Conservation (phyloP, 2,797 vertebrate genomes). For the Sebastes matsubarae region DNA sequence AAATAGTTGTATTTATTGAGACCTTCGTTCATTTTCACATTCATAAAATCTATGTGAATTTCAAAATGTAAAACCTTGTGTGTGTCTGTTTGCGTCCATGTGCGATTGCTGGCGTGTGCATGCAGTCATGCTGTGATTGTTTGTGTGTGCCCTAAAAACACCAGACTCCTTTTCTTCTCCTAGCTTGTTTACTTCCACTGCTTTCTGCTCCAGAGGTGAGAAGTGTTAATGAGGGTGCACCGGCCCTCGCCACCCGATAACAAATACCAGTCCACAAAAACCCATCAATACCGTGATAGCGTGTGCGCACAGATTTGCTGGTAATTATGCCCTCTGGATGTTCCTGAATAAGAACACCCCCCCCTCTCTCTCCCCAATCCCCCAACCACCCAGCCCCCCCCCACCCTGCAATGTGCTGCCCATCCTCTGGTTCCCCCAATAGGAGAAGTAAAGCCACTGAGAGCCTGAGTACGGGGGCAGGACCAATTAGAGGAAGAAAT, state of each 20-base stretch:
- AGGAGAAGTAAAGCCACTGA: constrained; percentile 35
- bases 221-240: constrained; percentile 73
- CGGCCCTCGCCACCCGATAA: constrained; percentile 51
- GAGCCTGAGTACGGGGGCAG: constrained; percentile 29
- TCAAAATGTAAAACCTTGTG: neutral
- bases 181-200: constrained; percentile 60
- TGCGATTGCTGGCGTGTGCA: neutral
- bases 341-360: constrained; percentile 27
- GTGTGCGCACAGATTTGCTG: constrained; percentile 51
- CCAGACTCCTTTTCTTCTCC: constrained; percentile 25
- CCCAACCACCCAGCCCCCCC: neutral
- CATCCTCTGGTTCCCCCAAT: constrained; percentile 23
- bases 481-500: constrained; percentile 73
- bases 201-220: constrained; percentile 68
- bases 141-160: constrained; percentile 5
- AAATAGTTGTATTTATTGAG: neutral
- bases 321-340: constrained; percentile 73
- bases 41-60: neutral
- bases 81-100: neutral
- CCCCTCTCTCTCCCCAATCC: neutral
- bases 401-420: constrained; percentile 1
- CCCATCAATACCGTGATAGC: constrained; percentile 60
- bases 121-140: neutral
- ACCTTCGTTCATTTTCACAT: neutral
- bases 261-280: constrained; percentile 58